Evolutionary conservation across 2,888 invertebrate genomes (phyloP).

Genomic region (Bellardia pandia): DNA sequence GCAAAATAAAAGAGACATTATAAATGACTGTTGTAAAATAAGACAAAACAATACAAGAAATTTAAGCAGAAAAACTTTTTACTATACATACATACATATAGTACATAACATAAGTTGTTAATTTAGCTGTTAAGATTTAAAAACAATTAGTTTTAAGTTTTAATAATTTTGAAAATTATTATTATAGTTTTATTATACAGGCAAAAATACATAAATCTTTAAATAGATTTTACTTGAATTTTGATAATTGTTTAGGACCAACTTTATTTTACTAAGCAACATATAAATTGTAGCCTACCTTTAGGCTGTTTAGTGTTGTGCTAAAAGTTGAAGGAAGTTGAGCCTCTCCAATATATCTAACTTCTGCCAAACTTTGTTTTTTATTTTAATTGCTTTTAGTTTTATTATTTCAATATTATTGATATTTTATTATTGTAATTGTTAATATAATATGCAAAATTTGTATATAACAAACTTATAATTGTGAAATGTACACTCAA

Average conservation of each 20-base stretch:
- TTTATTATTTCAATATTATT: conserved; percentile 4
- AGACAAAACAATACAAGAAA: conserved; percentile 54
- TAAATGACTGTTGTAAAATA: conserved; percentile 69
- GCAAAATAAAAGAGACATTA: conserved; percentile 35
- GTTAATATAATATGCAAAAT: background rate
- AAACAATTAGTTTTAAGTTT: background rate
- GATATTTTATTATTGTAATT: background rate
- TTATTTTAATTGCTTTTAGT: conserved; percentile 17
- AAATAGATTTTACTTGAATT: background rate
- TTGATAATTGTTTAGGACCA: background rate
- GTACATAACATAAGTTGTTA: conserved; percentile 5
- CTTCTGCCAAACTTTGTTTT: conserved; percentile 56
- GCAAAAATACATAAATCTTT: background rate
- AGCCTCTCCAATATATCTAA: background rate
- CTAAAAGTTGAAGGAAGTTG: background rate
- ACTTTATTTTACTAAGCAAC: background rate
- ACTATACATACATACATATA: background rate
- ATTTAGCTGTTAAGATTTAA: conserved; percentile 7
- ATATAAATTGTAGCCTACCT: background rate
- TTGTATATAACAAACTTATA: conserved; percentile 7
- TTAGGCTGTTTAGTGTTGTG: conserved; percentile 7
- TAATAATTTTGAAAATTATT: conserved; percentile 34
- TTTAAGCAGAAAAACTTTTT: conserved; percentile 50
- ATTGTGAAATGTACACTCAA: no score
- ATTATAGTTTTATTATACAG: conserved; percentile 3